Percentiles rank a stretch among this genome's conserved stretches.
These are phyloP conservation scores for Acrocephalus scirpaceus DNA, from an alignment of 2,797 vertebrate species.

Conservation along the genomic window DNA sequence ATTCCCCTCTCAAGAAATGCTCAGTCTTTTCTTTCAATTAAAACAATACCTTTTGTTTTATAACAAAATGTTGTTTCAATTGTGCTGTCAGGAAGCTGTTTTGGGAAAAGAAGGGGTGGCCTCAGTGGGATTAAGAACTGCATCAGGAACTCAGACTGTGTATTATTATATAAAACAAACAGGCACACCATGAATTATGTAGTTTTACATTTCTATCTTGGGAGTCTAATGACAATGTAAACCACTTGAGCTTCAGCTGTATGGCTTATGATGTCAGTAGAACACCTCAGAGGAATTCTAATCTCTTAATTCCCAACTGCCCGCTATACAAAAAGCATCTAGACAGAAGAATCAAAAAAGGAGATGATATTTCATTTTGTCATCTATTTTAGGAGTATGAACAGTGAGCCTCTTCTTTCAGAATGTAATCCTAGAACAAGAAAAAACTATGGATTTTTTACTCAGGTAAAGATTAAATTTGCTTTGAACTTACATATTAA, in stretches of 20 bases:
- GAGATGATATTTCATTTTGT: neutral
- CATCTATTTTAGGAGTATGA: neutral
- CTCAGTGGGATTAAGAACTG: neutral
- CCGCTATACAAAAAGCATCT: neutral
- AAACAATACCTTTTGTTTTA: neutral
- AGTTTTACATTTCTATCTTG: neutral
- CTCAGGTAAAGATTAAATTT: neutral
- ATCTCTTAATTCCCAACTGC: neutral
- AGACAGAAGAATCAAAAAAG: neutral
- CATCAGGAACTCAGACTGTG: neutral
- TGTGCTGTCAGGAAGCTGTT: neutral
- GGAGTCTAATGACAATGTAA: constrained; percentile 8
- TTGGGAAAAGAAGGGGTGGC: neutral
- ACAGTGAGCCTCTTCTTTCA: neutral
- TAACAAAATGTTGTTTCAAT: neutral
- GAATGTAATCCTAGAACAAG: neutral
- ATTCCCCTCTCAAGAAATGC: neutral
- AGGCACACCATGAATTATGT: neutral
- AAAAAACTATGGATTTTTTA: neutral
- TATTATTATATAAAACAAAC: constrained; percentile 10
- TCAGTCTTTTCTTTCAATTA: neutral
- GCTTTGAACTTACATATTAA: neutral
- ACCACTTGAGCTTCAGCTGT: neutral
- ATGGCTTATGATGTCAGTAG: neutral
- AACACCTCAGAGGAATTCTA: neutral